phyloP scores from a whole-genome alignment of 2,888 invertebrate species.

The Scaptomyza parva region DNA sequence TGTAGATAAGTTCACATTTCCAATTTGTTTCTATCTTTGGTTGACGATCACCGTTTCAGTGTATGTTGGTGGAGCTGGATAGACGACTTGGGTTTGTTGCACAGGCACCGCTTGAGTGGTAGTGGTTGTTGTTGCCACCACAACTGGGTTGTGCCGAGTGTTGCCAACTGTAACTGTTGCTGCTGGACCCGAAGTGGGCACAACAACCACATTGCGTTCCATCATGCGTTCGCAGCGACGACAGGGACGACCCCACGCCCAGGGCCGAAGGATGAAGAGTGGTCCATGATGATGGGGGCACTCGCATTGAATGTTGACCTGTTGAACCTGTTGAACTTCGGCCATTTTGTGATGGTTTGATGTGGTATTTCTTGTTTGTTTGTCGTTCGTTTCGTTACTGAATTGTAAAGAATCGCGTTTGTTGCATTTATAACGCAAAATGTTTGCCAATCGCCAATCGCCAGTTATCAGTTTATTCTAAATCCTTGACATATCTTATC shows the following conservation, averaged over 20 bases:
- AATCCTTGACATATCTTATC: slow-evolving; percentile 53
- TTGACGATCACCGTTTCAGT: background rate
- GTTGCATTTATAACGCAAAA: slow-evolving; percentile 43
- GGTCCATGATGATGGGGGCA: slow-evolving; percentile 67
- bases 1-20: no score
- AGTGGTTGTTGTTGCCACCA: slow-evolving; percentile 33
- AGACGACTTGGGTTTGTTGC: slow-evolving; percentile 12
- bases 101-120: slow-evolving; percentile 16
- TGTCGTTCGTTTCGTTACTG: slow-evolving; percentile 38
- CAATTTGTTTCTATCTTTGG: no score
- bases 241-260: slow-evolving; percentile 67
- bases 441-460: slow-evolving; percentile 8
- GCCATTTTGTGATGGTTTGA: slow-evolving; percentile 44
- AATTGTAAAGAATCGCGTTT: background rate
- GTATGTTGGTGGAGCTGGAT: background rate
- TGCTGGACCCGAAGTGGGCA: slow-evolving; percentile 37
- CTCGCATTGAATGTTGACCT: slow-evolving; percentile 62
- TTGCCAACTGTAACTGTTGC: slow-evolving; percentile 16
- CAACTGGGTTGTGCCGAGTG: slow-evolving; percentile 1
- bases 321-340: slow-evolving; percentile 56
- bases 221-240: slow-evolving; percentile 71
- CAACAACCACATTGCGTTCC: slow-evolving; percentile 56
- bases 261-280: slow-evolving; percentile 46
- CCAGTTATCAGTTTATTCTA: slow-evolving; percentile 26
- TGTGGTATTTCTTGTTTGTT: slow-evolving; percentile 11